Evolutionary conservation across 1,140 invertebrate species (phyloP), one percentile per base, ranked within the genome.

Genomic region (Hypothenemus hampei): DNA sequence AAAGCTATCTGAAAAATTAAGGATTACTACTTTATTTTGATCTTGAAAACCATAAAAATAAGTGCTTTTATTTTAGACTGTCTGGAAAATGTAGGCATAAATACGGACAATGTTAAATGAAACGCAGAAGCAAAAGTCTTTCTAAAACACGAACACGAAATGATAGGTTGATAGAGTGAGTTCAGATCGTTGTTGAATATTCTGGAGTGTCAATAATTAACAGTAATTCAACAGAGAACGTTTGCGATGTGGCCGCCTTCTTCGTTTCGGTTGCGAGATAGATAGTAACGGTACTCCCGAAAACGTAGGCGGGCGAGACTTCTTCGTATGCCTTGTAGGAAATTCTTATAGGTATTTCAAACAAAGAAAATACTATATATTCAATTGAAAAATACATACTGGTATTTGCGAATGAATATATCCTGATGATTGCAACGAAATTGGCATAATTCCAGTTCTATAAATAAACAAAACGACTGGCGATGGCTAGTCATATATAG

Each of bases 1-100:
- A 43, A 43, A 43, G 19, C n/a, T 45, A 45, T 45, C 41, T 45
- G 13, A 45, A n/a, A n/a, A n/a, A 45, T 24, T 16, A 21, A 26
- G 23, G 41, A 45, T 45, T 45, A 45, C 41, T 45, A 13, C 7
- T 37, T 37, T 15, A 21, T 21, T 13, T 15, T 45, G 16, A 45
- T 13, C 23, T 13, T 21, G 4, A 10, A 45, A 26, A 26, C 22
- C 23, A 26, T 10, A 16, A 29, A 29, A 45, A 26, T 26, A 26
- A 45, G 41, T 45, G 41, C n/a, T 19, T 20, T 41, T n/a, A n/a
- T n/a, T n/a, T n/a, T 11, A 16, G 13, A 11, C 24, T 31, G 22
- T 21, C 19, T 45, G 22, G 19, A 18, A n/a, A n/a, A n/a, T n/a
- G n/a, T n/a, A n/a, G n/a, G n/a, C n/a, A n/a, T n/a, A n/a, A n/a